Base-by-base conservation (phyloP, 2,113 vertebrate genomes). In the Coryphaenoides rupestris region DNA sequence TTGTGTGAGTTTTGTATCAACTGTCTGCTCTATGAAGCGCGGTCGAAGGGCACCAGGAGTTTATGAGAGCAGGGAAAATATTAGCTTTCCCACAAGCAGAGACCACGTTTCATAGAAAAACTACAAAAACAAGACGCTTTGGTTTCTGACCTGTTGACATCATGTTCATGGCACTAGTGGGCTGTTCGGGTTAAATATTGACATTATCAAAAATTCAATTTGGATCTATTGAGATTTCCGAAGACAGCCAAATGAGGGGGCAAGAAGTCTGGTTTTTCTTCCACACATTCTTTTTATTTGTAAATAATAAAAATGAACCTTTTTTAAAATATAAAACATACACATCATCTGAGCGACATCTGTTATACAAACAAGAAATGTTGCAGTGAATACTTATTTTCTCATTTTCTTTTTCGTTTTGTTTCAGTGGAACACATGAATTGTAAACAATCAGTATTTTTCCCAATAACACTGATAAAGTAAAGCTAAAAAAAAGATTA, bases 211-310 rank as follows among this genome's bases (percentile, higher is more conserved):
- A 19, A 1, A 13, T 19, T 21, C 47, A 0, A 28, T 21, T 47
- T 26, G 24, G 3, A 26, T 26, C 3, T 21, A 45, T 56, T 26
- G 7, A 23, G 21, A 15, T 33, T 5, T n/a, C 21, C 17, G 47
- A 14, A 16, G 26, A 46, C 12, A 21, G 0, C 4, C 16, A 28
- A 58, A 56, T 24, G n/a, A 73, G 17, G 28, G 13, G 10, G 19
- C 10, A 22, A 58, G 46, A 58, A 55, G 21, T 12, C 9, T 2
- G 21, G 14, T 15, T 40, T 74, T 85, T 90, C 84, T 88, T 90
- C 87, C 90, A 91, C 89, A 92, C 90, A 89, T 89, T 90, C 87
- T 86, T 89, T 91, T 91, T 91, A 91, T 91, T 92, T 91, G 91
- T 88, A 91, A 91, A 91, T 92, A 84, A 92, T 91, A 91, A 90